Evolutionary conservation across 2,113 vertebrate species (phyloP), one percentile per base, ranked within the genome.

Genomic region (Tamias sibiricus): DNA sequence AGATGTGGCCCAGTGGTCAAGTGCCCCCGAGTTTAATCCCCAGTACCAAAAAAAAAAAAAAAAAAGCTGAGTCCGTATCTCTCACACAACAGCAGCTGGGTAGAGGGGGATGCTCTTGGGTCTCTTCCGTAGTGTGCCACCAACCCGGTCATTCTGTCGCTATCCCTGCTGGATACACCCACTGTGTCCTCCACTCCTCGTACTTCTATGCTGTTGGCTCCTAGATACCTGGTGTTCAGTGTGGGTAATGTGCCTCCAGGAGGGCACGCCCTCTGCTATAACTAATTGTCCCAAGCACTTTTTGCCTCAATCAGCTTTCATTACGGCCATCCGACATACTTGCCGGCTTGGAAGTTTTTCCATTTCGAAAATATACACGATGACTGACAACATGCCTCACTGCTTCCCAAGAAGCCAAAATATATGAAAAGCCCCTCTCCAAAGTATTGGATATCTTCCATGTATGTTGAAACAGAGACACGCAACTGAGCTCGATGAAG

Each of bases 321-420:
- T 62, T 17, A n/a, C 9, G 37, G 35, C 35, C 72, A 69, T 71
- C 66, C 64, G n/a, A 7, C 4, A 35, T 7, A 17, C 26, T 82
- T 83, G n/a, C 76, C 40, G 42, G 62, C 5, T 59, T 22, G 42
- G 62, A 86, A 12, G 57, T 8, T 37, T 89, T 96, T 87, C 76
- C 44, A 37, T 90, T 71, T 82, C 44, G 91, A 83, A 96, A 91
- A 72, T 44, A 52, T 35, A 85, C 81, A 66, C 74, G 49, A 42
- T 69, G 44, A 47, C 66, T 88, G 8, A 74, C 76, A 69, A 59
- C 68, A 71, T 1, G 40, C 24, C 28, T 79, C 37, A 49, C 24
- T n/a, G 52, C 44, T 90, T 85, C 69, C 54, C 32, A 71, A 71
- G 80, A 91, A 54, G 59, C 17, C 71, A 72, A 91, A 86, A 68